These are phyloP conservation scores for Heliconius ethilla DNA, from an alignment of 2,888 invertebrate species.

Conservation along the genomic window DNA sequence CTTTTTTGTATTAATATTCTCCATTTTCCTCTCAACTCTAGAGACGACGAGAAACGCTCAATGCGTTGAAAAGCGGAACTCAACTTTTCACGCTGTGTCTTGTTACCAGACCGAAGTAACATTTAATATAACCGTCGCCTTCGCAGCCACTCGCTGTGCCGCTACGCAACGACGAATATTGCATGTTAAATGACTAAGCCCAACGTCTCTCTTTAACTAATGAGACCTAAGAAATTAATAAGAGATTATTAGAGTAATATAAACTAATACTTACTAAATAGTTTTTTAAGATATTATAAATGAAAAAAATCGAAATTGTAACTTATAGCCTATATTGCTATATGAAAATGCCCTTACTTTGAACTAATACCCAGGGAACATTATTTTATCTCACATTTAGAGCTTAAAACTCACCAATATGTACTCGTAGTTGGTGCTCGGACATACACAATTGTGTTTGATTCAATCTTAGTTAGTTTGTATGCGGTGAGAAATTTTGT, in stretches of 20 bases:
- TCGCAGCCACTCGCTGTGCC: background rate
- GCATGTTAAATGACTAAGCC: background rate
- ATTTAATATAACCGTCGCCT: too few relatives aligned
- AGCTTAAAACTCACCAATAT: conserved; percentile 35
- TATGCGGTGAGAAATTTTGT: background rate
- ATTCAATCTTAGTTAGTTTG: background rate
- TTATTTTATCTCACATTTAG: conserved; percentile 32
- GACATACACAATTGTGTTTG: conserved; percentile 24
- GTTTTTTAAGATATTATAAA: background rate
- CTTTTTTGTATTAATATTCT: background rate
- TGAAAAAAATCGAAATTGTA: background rate
- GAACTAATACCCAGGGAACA: conserved; percentile 6
- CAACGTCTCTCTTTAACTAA: background rate
- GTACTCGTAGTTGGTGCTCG: conserved; percentile 24
- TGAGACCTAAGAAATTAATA: background rate
- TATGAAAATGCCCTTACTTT: conserved; percentile 1
- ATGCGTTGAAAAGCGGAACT: background rate
- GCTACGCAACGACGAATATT: background rate
- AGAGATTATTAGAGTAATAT: background rate
- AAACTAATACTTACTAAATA: too few relatives aligned
- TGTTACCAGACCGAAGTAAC: background rate
- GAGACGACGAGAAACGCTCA: too few relatives aligned
- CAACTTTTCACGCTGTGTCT: background rate
- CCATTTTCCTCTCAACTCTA: background rate
- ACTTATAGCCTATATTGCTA: background rate